These are phyloP conservation scores for Pelvicachromis taeniatus DNA, from an alignment of 2,113 vertebrate species.

Conservation along the genomic window DNA sequence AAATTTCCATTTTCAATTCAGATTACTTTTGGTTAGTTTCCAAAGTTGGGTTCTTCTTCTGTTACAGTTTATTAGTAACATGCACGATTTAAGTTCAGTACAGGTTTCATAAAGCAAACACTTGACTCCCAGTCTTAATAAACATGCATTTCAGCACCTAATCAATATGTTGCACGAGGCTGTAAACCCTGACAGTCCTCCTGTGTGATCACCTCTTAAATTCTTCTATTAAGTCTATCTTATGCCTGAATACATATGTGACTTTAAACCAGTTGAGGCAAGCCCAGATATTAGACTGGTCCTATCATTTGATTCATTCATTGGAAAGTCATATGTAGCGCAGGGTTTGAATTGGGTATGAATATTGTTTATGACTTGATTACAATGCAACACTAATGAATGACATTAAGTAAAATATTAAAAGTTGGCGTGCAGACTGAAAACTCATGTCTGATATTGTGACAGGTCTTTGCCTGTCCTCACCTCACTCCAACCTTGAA, in stretches of 20 bases:
- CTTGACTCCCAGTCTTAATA: not conserved
- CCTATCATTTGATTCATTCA: not conserved
- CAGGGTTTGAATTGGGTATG: not conserved
- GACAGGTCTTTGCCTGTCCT: not conserved
- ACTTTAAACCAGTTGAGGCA: not conserved
- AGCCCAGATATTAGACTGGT: not conserved
- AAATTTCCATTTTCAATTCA: not conserved
- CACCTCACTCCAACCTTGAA: conserved; percentile 36
- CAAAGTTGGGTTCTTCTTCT: not conserved
- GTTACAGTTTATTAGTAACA: fast-evolving
- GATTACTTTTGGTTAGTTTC: not conserved
- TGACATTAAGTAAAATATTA: not conserved
- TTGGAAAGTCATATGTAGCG: not conserved
- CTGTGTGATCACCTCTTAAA: not conserved
- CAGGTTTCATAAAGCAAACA: not conserved
- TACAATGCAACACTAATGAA: not conserved
- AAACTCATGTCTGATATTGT: not conserved
- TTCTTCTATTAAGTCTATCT: not conserved
- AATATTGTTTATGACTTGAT: not conserved
- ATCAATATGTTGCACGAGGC: not conserved
- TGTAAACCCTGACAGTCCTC: not conserved
- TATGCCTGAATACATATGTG: not conserved
- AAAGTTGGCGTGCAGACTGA: fast-evolving
- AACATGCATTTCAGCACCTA: not conserved
- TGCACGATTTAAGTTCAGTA: not conserved